Evolutionary conservation across 2,113 vertebrate species (phyloP), one percentile per base, ranked within the genome.

Genomic region (Acinonyx jubatus): DNA sequence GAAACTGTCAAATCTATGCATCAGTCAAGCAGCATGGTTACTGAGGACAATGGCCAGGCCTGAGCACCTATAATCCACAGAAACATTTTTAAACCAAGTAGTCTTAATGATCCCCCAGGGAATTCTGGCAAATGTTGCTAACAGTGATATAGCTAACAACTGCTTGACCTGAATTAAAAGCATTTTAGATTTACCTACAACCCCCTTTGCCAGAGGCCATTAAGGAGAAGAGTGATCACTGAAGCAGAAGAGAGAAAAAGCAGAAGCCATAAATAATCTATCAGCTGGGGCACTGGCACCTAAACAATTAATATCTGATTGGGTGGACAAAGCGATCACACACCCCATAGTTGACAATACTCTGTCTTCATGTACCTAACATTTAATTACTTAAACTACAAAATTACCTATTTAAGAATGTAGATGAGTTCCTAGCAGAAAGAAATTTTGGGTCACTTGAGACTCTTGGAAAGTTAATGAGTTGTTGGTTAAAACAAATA

Each of bases 331-430:
- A 89, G 52, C 4, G 33, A 90, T 2, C 19, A 23, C 83, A 90
- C 25, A 50, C 45, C 73, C 55, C 13, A 74, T 25, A 81, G 65
- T 38, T 33, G 16, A 86, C 19, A 85, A 33, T 10, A 65, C 11
- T 87, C 50, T 71, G 81, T 31, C 52, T 94, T 92, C n/a, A 90
- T 1, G 66, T 57, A 88, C 5, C 48, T 94, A 38, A 29, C 23
- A 89, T 48, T 78, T 87, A 89, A 74, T 88, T 83, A 87, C 3
- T 85, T 27, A 87, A 94, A 87, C 1, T 38, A 88, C 36, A 82
- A 10, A 91, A 92, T 73, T 65, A 92, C 15, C 61, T 71, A 23
- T 50, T 96, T 97, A 97, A 96, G 91, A 94, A 91, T 86, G 65
- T 19, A 85, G 74, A 90, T 92, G 25, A 92, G 23, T 92, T 80